A percentile compares a stretch with the other conserved stretches of the same genome.
Conservation (phyloP, 2,797 vertebrate genomes). For the Schizopygopsis malacanthus region DNA sequence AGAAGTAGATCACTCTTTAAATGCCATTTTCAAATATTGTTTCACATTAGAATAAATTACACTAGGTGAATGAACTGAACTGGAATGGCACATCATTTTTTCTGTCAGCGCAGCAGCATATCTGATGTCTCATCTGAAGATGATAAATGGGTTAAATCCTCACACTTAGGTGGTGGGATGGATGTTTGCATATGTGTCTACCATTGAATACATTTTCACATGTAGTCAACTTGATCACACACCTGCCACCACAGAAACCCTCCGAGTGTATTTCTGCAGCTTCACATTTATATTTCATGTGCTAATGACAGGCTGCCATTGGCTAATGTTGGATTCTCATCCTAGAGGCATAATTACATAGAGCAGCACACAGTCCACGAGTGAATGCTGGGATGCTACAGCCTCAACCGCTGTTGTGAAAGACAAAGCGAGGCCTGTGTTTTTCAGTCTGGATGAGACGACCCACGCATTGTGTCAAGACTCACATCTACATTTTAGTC, state of each 20-base stretch:
- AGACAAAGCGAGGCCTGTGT: constrained; percentile 60
- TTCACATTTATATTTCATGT: constrained; percentile 50
- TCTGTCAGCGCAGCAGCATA: neutral
- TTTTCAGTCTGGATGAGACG: constrained; percentile 53
- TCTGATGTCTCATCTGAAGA: neutral
- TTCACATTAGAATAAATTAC: neutral
- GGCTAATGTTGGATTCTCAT: constrained; percentile 55
- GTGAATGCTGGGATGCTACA: constrained; percentile 68
- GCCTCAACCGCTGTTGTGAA: constrained; percentile 40
- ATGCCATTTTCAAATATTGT: neutral
- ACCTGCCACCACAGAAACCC: constrained; percentile 29
- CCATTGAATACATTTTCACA: constrained; percentile 8
- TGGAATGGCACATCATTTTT: neutral
- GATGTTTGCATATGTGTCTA: constrained; percentile 18
- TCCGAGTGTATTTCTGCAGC: constrained; percentile 47
- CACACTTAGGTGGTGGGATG: neutral
- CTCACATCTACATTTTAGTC: constrained; percentile 38
- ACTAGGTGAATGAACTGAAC: too few relatives aligned
- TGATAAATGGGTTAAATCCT: constrained; percentile 12
- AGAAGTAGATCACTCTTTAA: neutral
- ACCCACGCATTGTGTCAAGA: constrained; percentile 39
- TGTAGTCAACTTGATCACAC: constrained; percentile 34
- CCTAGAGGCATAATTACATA: constrained; percentile 70
- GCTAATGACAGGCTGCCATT: constrained; percentile 61
- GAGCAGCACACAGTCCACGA: constrained; percentile 62